Evolutionary conservation across 1,140 invertebrate genomes (phyloP).

Genomic region (Drosophila kanapiae): DNA sequence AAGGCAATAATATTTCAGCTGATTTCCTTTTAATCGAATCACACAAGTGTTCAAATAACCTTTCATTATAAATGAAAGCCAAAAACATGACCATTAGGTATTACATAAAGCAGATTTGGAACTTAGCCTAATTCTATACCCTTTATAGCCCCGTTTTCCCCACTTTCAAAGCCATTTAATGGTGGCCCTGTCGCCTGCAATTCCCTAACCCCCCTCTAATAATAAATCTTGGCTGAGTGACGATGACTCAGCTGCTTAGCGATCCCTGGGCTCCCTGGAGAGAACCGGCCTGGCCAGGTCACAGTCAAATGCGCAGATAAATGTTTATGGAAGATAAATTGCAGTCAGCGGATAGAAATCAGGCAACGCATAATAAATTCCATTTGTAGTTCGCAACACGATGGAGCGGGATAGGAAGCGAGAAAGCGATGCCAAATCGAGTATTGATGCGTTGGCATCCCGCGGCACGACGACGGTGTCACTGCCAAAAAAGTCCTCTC

Average conservation of each 20-base stretch:
- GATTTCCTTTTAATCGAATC: background rate
- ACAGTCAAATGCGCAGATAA: conserved; percentile 68
- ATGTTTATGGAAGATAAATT: conserved; percentile 75
- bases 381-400: conserved; percentile 65
- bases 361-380: conserved; percentile 71
- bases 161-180: conserved; percentile 2
- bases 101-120: background rate
- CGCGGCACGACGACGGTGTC: conserved; percentile 40
- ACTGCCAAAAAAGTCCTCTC: conserved; percentile 36
- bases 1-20: background rate
- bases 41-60: background rate
- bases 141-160: background rate
- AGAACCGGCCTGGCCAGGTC: conserved; percentile 33
- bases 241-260: conserved; percentile 47
- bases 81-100: background rate
- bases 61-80: background rate
- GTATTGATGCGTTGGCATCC: conserved; percentile 71
- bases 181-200: conserved; percentile 2
- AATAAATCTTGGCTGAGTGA: conserved; percentile 40
- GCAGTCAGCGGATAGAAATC: conserved; percentile 71
- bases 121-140: background rate
- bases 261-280: conserved; percentile 33
- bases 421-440: conserved; percentile 51
- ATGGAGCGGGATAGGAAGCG: background rate
- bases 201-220: conserved; percentile 8